Evolutionary conservation across 2,888 invertebrate species (phyloP).

Genomic region (Rapana venosa): DNA sequence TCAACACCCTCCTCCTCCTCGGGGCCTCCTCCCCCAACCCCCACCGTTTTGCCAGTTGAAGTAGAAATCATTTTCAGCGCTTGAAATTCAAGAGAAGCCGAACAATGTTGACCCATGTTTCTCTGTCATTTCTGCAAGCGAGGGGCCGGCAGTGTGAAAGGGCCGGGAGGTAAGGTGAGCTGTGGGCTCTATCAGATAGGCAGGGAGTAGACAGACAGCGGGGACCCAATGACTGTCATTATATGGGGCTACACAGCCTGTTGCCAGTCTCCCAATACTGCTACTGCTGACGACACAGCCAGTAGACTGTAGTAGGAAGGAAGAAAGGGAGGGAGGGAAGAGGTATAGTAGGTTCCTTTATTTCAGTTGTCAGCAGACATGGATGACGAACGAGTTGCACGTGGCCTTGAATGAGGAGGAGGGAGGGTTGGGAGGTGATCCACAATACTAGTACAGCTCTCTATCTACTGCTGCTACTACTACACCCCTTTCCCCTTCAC

Average conservation of each 20-base stretch:
- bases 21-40: not conserved
- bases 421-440: too few relatives aligned
- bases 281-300: not conserved
- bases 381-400: slow-evolving; percentile 24
- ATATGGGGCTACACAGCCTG: not conserved
- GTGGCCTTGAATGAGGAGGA: not conserved
- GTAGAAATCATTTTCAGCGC: slow-evolving; percentile 16
- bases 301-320: too few relatives aligned
- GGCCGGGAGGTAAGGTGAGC: not conserved
- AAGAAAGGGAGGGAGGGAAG: too few relatives aligned
- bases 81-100: slow-evolving; percentile 31
- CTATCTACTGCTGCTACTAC: too few relatives aligned
- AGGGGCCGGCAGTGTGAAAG: too few relatives aligned
- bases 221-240: not conserved
- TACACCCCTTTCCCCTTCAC: too few relatives aligned
- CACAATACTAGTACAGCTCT: too few relatives aligned
- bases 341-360: not conserved
- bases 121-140: slow-evolving; percentile 20
- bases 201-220: not conserved
- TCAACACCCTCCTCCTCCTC: slow-evolving; percentile 5
- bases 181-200: slow-evolving; percentile 21
- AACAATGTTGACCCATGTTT: slow-evolving; percentile 27
- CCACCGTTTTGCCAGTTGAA: slow-evolving; percentile 25
- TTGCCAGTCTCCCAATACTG: too few relatives aligned
- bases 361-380: not conserved